phyloP scores from a whole-genome alignment of 2,113 vertebrate species.

The Colinus virginianus region DNA sequence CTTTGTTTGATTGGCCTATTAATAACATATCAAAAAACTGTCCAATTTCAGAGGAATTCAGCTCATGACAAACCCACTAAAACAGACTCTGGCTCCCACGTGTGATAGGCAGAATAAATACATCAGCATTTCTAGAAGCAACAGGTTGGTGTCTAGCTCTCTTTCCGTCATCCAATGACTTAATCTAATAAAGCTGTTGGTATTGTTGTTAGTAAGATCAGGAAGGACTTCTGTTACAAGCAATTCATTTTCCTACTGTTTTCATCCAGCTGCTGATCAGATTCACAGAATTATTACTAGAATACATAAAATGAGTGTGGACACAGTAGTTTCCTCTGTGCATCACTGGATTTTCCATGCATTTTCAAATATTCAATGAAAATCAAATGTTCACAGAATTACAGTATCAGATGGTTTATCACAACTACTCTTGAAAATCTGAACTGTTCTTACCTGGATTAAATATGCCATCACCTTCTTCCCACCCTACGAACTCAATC shows the following conservation, averaged over 20 bases:
- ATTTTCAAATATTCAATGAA: background rate
- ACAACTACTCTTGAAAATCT: background rate
- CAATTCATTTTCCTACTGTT: background rate
- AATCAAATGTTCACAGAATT: background rate
- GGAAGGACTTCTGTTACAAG: background rate
- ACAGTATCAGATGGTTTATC: background rate
- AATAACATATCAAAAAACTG: background rate
- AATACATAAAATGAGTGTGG: background rate
- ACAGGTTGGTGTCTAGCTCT: background rate
- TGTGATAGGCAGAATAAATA: background rate
- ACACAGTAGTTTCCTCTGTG: background rate
- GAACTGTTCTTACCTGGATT: slow-evolving; percentile 83
- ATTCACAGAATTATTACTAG: background rate
- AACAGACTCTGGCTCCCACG: background rate
- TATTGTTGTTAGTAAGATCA: background rate
- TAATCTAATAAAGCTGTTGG: background rate
- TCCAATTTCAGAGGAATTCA: background rate
- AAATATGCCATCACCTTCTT: slow-evolving; percentile 90
- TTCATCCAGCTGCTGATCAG: background rate
- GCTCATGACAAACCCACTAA: background rate
- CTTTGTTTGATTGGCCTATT: background rate
- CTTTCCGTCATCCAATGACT: background rate
- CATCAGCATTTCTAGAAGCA: background rate
- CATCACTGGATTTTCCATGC: background rate
- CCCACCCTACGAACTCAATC: slow-evolving; percentile 88